A percentile compares a stretch with the other conserved stretches of the same genome.
phyloP scores from a whole-genome alignment of 2,797 vertebrate genomes.

The Artibeus lituratus region DNA sequence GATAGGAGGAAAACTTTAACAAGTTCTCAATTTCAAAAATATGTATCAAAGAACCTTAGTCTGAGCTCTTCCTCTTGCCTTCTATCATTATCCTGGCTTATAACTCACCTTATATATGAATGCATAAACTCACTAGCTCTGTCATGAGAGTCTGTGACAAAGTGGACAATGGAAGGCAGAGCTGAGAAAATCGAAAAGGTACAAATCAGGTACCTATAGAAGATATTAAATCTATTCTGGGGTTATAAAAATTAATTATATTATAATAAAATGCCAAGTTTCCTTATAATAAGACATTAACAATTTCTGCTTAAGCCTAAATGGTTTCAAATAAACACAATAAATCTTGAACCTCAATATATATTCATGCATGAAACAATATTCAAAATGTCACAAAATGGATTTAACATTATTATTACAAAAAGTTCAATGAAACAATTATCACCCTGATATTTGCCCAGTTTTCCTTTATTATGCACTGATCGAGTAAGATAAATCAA shows the following conservation, averaged over 20 bases:
- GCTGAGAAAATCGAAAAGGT: neutral
- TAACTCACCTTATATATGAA: neutral
- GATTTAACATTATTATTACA: neutral
- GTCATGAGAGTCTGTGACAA: neutral
- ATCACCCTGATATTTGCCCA: neutral
- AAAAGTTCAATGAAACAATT: constrained; percentile 3
- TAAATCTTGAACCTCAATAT: neutral
- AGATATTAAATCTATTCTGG: neutral
- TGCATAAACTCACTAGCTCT: neutral
- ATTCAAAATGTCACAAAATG: neutral
- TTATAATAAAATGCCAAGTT: constrained; percentile 1
- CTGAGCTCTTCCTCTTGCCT: neutral
- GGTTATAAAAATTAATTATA: neutral
- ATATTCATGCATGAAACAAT: neutral
- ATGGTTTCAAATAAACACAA: constrained; percentile 27
- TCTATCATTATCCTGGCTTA: neutral
- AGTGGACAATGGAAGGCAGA: neutral
- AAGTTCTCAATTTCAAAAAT: neutral
- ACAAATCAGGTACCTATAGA: neutral
- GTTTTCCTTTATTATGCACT: neutral
- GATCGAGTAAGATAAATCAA: neutral
- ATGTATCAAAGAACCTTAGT: neutral
- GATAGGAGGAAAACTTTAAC: neutral
- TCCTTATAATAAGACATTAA: constrained; percentile 6
- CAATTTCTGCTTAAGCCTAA: neutral